These are phyloP conservation scores for Caenorhabditis latens DNA, from an alignment of 1,140 invertebrate genomes.

Conservation along the genomic window DNA sequence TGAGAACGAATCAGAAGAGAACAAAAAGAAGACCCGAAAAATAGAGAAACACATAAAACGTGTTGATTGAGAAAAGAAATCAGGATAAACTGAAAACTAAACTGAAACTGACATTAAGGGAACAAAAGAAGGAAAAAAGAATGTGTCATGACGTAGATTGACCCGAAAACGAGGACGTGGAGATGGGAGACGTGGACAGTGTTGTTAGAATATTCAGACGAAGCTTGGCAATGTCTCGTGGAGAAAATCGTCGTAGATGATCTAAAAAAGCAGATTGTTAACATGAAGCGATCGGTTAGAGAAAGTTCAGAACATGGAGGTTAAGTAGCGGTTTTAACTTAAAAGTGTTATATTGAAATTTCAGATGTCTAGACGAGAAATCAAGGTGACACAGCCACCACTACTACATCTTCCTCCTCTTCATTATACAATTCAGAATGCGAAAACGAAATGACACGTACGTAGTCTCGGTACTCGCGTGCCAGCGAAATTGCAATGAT, in stretches of 20 bases:
- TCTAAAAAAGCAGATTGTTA: constrained; percentile 40
- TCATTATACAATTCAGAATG: constrained; percentile 47
- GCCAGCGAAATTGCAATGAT: constrained; percentile 49
- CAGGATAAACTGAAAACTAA: not conserved
- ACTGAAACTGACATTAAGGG: not conserved
- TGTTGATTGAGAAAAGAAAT: not conserved
- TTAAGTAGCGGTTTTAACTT: not conserved
- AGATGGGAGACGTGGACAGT: constrained; percentile 10
- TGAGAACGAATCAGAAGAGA: constrained; percentile 1
- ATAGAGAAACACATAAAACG: constrained; percentile 35
- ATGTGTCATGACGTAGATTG: not conserved
- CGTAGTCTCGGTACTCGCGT: constrained; percentile 54
- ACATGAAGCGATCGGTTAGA: not conserved
- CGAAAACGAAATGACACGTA: constrained; percentile 45
- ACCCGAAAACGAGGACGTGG: constrained; percentile 34
- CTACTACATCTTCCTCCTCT: constrained; percentile 21
- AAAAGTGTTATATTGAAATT: too few species aligned
- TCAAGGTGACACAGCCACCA: not conserved
- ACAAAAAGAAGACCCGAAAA: constrained; percentile 34
- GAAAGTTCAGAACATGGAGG: not conserved
- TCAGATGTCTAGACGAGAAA: not conserved
- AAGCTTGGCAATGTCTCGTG: constrained; percentile 48
- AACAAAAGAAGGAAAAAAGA: not conserved
- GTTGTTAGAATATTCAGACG: constrained; percentile 9
- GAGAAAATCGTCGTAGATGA: constrained; percentile 49